Evolutionary conservation across 2,113 vertebrate genomes (phyloP), one percentile per base, ranked within the genome.

Genomic region (Micronycteris hirsuta): DNA sequence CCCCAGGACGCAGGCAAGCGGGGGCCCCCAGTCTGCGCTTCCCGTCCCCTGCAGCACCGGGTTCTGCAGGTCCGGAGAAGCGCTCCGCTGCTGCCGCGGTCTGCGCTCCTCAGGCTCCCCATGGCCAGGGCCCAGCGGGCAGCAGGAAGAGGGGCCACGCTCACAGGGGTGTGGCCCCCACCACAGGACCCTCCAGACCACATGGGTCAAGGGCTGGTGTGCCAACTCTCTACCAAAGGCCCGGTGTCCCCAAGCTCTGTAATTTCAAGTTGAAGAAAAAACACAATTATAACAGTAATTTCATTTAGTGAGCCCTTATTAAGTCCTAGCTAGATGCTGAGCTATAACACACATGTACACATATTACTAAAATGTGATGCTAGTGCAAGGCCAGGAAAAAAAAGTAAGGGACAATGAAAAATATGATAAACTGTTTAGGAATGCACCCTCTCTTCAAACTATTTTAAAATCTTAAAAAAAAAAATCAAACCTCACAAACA

Each of bases 401-500:
- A 82, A 81, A n/a, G 10, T 68, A 70, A 49, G 38, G 73, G 61
- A 86, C 36, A 84, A 74, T 11, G 12, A 43, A 96, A 85, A 89
- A 68, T 47, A 36, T 3, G 15, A 33, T 13, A 67, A 73, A 54
- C 5, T 10, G 93, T 56, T 89, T 38, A 95, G 61, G 11, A 92
- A 86, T 41, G 52, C 8, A 73, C 33, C 26, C 85, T 68, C 11
- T 89, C 93, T 56, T 94, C 83, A 81, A 77, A 88, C 26, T 78
- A 63, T 20, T 58, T 83, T 89, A 93, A 77, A 81, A 77, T 56
- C 41, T 73, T 88, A 88, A 92, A 86, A 81, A 81, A 86, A 11
- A 73, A 70, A 96, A 31, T 28, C 26, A 85, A 92, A 45, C 36
- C 26, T 89, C 74, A 65, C 11, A 67, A 87, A 86, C 76, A 41